Percentiles rank a stretch among this genome's conserved stretches.
Conservation (phyloP, 2,888 invertebrate species). For the Coenonympha arcania region DNA sequence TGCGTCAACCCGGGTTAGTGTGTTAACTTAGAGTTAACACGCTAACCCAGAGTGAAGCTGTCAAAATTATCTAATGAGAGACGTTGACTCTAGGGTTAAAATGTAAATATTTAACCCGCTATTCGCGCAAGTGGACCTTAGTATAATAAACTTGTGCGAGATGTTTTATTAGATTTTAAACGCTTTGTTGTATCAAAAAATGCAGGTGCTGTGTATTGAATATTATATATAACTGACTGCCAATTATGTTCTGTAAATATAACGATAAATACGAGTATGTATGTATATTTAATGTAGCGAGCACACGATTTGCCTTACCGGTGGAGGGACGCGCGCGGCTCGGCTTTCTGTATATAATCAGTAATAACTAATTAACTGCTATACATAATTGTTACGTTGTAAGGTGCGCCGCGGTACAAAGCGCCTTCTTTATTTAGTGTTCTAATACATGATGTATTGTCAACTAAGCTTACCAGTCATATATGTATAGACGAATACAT, state of each 20-base stretch:
- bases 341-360: conserved; percentile 67
- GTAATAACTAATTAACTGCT: conserved; percentile 58
- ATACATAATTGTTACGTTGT: conserved; percentile 67
- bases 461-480: conserved; percentile 73
- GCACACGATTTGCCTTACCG: conserved; percentile 58
- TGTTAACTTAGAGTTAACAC: too few relatives aligned
- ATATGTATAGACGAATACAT: conserved; percentile 68
- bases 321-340: conserved; percentile 53
- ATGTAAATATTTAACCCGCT: too few relatives aligned
- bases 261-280: conserved; percentile 49
- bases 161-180: conserved; percentile 45
- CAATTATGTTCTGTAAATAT: conserved; percentile 68
- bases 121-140: too few relatives aligned
- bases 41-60: too few relatives aligned
- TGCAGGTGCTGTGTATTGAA: conserved; percentile 53
- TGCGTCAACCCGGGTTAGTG: too few relatives aligned
- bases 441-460: conserved; percentile 67
- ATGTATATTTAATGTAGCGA: conserved; percentile 55
- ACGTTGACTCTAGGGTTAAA: too few relatives aligned
- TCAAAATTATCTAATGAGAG: too few relatives aligned
- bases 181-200: conserved; percentile 55
- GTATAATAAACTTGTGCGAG: conserved; percentile 31
- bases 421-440: conserved; percentile 68
- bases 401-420: conserved; percentile 53
- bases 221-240: conserved; percentile 52